Evolutionary conservation across 2,797 vertebrate species (phyloP).

Genomic region (Setipinna tenuifilis): DNA sequence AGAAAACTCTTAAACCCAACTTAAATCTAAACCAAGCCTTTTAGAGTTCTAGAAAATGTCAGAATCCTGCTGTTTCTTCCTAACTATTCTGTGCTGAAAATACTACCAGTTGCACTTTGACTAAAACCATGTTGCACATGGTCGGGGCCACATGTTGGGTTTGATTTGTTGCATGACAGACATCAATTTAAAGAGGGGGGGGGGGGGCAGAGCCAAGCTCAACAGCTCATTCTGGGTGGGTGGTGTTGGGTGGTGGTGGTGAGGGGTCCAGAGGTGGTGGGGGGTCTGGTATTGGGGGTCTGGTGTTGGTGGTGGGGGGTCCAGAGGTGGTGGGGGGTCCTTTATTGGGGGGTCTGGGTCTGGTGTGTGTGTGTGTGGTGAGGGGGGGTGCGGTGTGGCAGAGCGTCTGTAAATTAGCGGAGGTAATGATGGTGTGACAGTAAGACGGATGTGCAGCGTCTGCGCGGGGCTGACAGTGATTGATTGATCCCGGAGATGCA

Average conservation of each 20-base stretch:
- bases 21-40: too few relatives aligned
- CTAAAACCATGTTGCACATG: background rate
- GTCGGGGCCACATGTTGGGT: background rate
- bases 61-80: too few relatives aligned
- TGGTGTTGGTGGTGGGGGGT: too few relatives aligned
- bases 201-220: background rate
- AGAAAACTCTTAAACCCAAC: too few relatives aligned
- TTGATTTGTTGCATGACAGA: background rate
- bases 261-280: too few relatives aligned
- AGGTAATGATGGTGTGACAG: slow-evolving; percentile 54
- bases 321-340: too few relatives aligned
- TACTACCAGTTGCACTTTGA: background rate
- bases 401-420: slow-evolving; percentile 56
- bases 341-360: too few relatives aligned
- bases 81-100: too few relatives aligned
- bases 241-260: too few relatives aligned
- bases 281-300: too few relatives aligned
- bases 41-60: too few relatives aligned
- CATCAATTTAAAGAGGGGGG: too few relatives aligned
- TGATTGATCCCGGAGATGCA: slow-evolving; percentile 50
- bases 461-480: slow-evolving; percentile 51
- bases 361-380: slow-evolving; percentile 10
- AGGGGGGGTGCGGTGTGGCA: slow-evolving; percentile 38
- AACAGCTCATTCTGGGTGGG: background rate
- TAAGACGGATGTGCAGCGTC: slow-evolving; percentile 58